Percentiles rank a stretch among this genome's conserved stretches.
Evolutionary conservation across 1,140 invertebrate species (phyloP).

Genomic region (Oppia nitens): DNA sequence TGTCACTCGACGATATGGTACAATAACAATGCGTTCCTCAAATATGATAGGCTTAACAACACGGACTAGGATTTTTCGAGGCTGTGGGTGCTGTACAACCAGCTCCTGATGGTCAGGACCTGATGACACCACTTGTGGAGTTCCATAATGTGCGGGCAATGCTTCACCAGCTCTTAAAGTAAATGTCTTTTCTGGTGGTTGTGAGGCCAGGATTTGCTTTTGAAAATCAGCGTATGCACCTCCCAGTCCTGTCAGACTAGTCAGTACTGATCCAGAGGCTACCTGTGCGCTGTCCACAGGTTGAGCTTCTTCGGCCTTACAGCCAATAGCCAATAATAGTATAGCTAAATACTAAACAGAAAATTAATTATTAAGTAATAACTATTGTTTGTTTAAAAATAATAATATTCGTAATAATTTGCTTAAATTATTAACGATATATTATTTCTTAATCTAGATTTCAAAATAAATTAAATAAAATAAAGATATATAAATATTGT

Average conservation of each 20-base stretch:
- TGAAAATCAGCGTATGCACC: not conserved
- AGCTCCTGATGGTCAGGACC: constrained; percentile 8
- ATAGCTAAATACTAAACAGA: not conserved
- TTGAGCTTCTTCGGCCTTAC: not conserved
- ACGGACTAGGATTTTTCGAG: constrained; percentile 10
- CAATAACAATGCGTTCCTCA: constrained; percentile 12
- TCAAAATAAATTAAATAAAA: too few relatives aligned
- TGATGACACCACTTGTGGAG: not conserved
- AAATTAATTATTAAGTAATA: too few relatives aligned
- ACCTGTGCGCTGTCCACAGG: too few relatives aligned
- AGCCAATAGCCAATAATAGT: not conserved
- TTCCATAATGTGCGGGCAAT: not conserved
- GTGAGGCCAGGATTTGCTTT: not conserved
- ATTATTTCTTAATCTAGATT: too few relatives aligned
- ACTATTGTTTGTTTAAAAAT: too few relatives aligned
- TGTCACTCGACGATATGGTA: constrained; percentile 13
- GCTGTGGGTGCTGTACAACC: constrained; percentile 12
- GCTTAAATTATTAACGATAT: too few relatives aligned
- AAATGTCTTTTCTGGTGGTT: not conserved
- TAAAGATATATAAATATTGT: too few relatives aligned
- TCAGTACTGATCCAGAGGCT: not conserved
- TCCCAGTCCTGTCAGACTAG: not conserved
- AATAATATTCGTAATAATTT: too few relatives aligned
- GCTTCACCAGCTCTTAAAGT: not conserved
- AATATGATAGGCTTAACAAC: constrained; percentile 14